Base-by-base conservation (phyloP, 2,113 vertebrate genomes). In the Psettodes erumei region DNA sequence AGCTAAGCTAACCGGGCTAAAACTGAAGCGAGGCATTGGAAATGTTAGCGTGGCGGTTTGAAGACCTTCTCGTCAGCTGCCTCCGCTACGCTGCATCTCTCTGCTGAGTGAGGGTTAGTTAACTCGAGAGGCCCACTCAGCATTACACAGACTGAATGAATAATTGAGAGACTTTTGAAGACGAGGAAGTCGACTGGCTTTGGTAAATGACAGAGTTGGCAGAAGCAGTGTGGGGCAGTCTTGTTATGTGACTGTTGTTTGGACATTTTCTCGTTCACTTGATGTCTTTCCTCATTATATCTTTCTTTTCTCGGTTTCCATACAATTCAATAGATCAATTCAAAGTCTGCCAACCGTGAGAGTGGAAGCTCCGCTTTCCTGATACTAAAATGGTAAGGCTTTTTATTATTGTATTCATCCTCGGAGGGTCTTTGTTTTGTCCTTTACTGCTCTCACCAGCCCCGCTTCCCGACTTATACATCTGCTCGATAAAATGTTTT, bases 361-460 rank as follows among this genome's bases (percentile, higher is more conserved):
- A 40, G 47, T 53, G 19, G 61, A 65, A 54, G 25, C 25, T 63
- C 70, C 50, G 23, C 37, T 60, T 61, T 74, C 33, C 10, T 63
- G 35, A 9, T 8, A 61, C 60, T 54, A 89, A 77, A 65, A 92
- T 92, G 91, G 91, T 92, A 77, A 90, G 83, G 6, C 21, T 32
- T 43, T 58, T 6, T 12, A 40, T 50, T 2, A 11, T n/a, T 45
- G 12, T 23, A 6, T 37, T 12, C 13, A 50, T 21, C 33, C 5
- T 35, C 3, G 0, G 6, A 27, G 18, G n/a, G 15, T 11, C 15
- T 61, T 28, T 32, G 2, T 60, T 25, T 59, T 55, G 11, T 5
- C 12, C 1, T 40, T 0, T 3, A 28, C 5, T 47, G 27, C 30
- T 51, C 2, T 30, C 16, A 25, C 33, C n/a, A 6, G 8, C n/a